Conservation (phyloP, 2,888 invertebrate species). For the Apotomis betuletana region DNA sequence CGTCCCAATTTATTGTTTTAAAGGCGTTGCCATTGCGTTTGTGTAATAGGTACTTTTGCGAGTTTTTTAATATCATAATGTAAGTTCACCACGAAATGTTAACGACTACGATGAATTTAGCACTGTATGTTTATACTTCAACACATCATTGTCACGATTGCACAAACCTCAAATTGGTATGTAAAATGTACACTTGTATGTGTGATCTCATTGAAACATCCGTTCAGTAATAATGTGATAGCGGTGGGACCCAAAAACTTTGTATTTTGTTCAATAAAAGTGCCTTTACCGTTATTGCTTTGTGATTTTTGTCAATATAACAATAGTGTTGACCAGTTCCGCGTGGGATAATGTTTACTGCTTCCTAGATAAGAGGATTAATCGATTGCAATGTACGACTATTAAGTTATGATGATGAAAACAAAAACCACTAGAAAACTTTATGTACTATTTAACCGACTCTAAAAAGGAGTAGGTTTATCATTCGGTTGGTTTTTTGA, state of each 20-base stretch:
- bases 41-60: background rate
- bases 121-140: conserved; percentile 18
- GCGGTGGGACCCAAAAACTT: conserved; percentile 29
- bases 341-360: conserved; percentile 9
- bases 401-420: background rate
- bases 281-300: conserved; percentile 37
- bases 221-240: conserved; percentile 35
- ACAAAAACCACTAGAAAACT: background rate
- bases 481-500: no score
- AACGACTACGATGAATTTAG: conserved; percentile 15
- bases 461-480: no score
- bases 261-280: conserved; percentile 38
- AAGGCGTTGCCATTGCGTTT: background rate
- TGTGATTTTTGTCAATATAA: conserved; percentile 30
- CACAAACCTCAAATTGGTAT: conserved; percentile 24
- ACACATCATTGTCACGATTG: conserved; percentile 16
- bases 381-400: background rate
- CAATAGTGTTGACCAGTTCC: conserved; percentile 16
- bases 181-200: conserved; percentile 24
- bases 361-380: conserved; percentile 21
- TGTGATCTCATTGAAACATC: conserved; percentile 39
- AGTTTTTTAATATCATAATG: conserved; percentile 6
- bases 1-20: no score
- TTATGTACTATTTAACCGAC: no score
- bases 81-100: conserved; percentile 2